Conservation (phyloP, 2,888 invertebrate genomes). For the Limnephilus lunatus region DNA sequence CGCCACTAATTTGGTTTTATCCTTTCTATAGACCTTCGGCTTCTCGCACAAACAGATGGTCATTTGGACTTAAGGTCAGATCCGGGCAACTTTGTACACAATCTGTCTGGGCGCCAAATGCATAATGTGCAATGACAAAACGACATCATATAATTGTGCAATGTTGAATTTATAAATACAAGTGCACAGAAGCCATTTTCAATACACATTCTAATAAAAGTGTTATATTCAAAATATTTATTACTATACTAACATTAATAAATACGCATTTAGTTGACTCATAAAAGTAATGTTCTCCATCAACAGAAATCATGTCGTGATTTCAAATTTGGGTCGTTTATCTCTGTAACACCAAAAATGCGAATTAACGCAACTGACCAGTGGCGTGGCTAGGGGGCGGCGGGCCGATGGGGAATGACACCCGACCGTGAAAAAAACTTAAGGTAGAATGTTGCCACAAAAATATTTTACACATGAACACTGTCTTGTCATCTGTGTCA, state of each 20-base stretch:
- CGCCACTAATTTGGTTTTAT: background rate
- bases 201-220: background rate
- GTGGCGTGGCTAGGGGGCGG: no score
- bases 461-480: no score
- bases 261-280: no score
- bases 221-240: background rate
- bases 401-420: no score
- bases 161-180: background rate
- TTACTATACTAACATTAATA: no score
- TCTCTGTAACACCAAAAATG: background rate
- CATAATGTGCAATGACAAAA: background rate
- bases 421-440: no score
- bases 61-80: conserved; percentile 47
- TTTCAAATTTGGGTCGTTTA: background rate
- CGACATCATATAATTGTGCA: background rate
- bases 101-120: background rate
- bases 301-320: background rate
- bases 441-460: no score
- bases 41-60: conserved; percentile 47
- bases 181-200: background rate
- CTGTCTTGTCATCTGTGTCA: no score
- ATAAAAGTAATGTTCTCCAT: no score
- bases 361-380: background rate
- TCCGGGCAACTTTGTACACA: conserved; percentile 12
- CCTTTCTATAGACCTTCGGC: conserved; percentile 36